Base-by-base conservation (phyloP, 2,888 invertebrate genomes). In the Pheosia gnoma region DNA sequence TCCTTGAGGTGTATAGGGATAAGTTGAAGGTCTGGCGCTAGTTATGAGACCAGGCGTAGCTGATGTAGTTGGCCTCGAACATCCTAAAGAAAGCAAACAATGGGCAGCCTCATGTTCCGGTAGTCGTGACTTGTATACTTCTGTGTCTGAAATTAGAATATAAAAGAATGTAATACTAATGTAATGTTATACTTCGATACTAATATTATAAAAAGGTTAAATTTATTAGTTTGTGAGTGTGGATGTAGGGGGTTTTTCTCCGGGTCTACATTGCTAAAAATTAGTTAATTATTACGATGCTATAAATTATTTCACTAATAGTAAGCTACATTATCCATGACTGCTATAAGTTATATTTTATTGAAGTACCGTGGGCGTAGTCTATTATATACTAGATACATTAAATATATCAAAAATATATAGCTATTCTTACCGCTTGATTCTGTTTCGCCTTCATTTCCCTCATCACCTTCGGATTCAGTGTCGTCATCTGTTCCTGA, bases 101-200 rank as follows among this genome's bases (percentile, higher is more conserved):
- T 96, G 96, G 0, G 97, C 98, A 7, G 97, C 97, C 90, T 98
- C 98, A 76, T 97, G 97, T 85, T 98, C 98, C 76, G 96, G 96
- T 70, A 96, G 88, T n/a, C 96, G 92, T 8, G 96, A 95, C 79
- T 95, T 96, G 66, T 95, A 95, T 72, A 95, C 95, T 85, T 96
- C 96, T 72, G 94, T 93, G 87, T 95, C 95, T 95, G 87, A 55
- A 86, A 86, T 52, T 4, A 45, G 41, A 56, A 56, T 54, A 11
- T 47, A 59, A 55, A 38, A 41, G 4, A n/a, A 25, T 49, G 5
- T 13, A 49, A 7, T 11, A 10, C 13, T n/a, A n/a, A n/a, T n/a
- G n/a, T n/a, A n/a, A n/a, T n/a, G n/a, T n/a, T n/a, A n/a, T n/a
- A n/a, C n/a, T n/a, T n/a, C n/a, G n/a, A n/a, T n/a, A n/a, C n/a